Conservation (phyloP, 2,113 vertebrate genomes). For the Isichthys henryi region DNA sequence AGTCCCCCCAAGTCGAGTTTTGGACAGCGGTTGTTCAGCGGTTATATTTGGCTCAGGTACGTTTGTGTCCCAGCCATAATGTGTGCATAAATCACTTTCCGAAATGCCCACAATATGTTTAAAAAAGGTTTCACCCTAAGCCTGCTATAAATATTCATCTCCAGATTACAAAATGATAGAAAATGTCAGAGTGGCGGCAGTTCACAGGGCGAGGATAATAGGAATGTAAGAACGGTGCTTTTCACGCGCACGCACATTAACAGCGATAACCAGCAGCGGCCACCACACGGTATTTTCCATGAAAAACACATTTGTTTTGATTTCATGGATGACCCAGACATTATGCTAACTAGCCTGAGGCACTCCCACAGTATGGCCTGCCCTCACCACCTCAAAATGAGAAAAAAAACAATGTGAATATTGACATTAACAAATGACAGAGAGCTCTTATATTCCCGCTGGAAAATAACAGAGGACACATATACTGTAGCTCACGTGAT, state of each 20-base stretch:
- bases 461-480: background rate
- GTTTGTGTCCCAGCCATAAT: background rate
- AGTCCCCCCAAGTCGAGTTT: background rate
- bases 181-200: background rate
- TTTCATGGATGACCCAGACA: conserved; percentile 5
- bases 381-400: background rate
- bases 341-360: background rate
- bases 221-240: background rate
- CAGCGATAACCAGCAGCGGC: background rate
- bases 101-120: background rate
- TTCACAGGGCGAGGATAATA: background rate
- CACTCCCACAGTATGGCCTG: background rate
- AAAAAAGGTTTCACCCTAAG: background rate
- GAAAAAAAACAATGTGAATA: background rate
- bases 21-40: background rate
- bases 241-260: background rate
- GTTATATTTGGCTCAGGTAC: background rate
- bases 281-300: background rate
- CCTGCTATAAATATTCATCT: background rate
- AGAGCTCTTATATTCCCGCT: background rate
- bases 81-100: background rate
- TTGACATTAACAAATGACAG: conserved; percentile 1
- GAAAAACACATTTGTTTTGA: conserved; percentile 2
- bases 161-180: background rate
- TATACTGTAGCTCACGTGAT: background rate